Evolutionary conservation across 2,888 invertebrate species (phyloP).

Genomic region (Drosophila acutilabella): DNA sequence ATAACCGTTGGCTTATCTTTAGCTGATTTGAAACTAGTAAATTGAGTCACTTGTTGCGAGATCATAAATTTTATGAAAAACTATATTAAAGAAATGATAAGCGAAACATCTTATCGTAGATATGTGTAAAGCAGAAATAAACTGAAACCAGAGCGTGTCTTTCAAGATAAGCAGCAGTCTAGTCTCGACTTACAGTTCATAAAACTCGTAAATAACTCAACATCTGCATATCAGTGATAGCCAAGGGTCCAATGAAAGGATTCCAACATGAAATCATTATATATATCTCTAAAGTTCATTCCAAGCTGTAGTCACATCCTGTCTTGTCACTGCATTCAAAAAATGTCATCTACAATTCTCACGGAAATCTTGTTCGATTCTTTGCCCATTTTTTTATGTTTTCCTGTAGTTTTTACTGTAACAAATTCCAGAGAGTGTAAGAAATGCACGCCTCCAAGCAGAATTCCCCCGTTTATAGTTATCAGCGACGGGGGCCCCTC

Average conservation of each 20-base stretch:
- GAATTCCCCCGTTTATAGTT: conserved; percentile 57
- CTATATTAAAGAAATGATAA: conserved; percentile 50
- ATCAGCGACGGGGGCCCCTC: conserved; percentile 46
- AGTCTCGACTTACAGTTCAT: conserved; percentile 61
- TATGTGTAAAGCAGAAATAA: conserved; percentile 16
- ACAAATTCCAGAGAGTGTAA: conserved; percentile 67
- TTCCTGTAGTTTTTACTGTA: conserved; percentile 40
- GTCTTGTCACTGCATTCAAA: conserved; percentile 16
- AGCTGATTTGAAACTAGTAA: conserved; percentile 19
- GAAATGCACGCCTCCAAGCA: conserved; percentile 58
- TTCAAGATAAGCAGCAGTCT: conserved; percentile 44
- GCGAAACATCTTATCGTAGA: conserved; percentile 34
- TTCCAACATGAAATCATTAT: conserved; percentile 22
- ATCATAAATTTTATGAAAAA: conserved; percentile 55
- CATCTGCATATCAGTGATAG: conserved; percentile 32
- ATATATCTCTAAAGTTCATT: conserved; percentile 23
- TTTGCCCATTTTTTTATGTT: conserved; percentile 20
- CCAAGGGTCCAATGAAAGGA: conserved; percentile 43
- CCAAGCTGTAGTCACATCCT: conserved; percentile 52
- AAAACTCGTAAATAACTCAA: conserved; percentile 68
- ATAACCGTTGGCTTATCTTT: conserved; percentile 36
- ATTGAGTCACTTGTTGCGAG: conserved; percentile 44
- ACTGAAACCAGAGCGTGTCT: conserved; percentile 32
- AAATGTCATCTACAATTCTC: conserved; percentile 49
- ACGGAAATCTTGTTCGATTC: conserved; percentile 56